Evolutionary conservation across 2,888 invertebrate species (phyloP).

Genomic region (Zaprionus obscuricornis): DNA sequence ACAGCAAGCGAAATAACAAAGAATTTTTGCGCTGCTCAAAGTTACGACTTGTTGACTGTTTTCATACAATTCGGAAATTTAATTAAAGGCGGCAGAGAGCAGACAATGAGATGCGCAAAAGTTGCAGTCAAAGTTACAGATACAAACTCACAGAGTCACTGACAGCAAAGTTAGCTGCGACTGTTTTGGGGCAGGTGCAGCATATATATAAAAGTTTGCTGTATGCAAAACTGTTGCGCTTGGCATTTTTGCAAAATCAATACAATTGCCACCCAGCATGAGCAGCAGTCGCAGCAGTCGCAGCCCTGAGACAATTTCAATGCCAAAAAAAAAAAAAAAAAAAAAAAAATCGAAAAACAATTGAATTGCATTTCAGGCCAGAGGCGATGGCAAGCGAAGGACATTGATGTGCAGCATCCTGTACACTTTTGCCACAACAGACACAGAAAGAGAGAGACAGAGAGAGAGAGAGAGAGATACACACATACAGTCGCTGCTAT

Average conservation of each 20-base stretch:
- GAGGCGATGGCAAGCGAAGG: slow-evolving; percentile 44
- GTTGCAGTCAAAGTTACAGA: slow-evolving; percentile 9
- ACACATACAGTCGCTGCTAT: slow-evolving; percentile 32
- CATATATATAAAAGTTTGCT: background rate
- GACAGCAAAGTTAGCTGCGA: background rate
- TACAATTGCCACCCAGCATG: slow-evolving; percentile 82
- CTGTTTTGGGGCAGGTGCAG: slow-evolving; percentile 60
- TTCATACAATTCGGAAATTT: slow-evolving; percentile 78
- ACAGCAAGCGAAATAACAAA: slow-evolving; percentile 46
- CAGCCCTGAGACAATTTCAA: slow-evolving; percentile 38
- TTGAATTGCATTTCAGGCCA: slow-evolving; percentile 79
- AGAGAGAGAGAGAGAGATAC: too few relatives aligned
- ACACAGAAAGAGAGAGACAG: too few relatives aligned
- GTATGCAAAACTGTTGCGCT: slow-evolving; percentile 51
- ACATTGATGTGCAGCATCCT: slow-evolving; percentile 79
- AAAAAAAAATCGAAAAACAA: slow-evolving; percentile 68
- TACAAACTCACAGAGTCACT: background rate
- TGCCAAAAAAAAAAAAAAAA: slow-evolving; percentile 42
- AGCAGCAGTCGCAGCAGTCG: slow-evolving; percentile 15
- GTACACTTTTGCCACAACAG: too few relatives aligned
- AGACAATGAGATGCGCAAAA: slow-evolving; percentile 70
- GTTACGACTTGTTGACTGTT: slow-evolving; percentile 78
- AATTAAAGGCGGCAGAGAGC: slow-evolving; percentile 72
- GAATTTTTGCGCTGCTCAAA: slow-evolving; percentile 60
- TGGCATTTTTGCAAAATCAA: slow-evolving; percentile 71